These are phyloP conservation scores for Drosophila affinis DNA, from an alignment of 2,888 invertebrate species.

Conservation along the genomic window DNA sequence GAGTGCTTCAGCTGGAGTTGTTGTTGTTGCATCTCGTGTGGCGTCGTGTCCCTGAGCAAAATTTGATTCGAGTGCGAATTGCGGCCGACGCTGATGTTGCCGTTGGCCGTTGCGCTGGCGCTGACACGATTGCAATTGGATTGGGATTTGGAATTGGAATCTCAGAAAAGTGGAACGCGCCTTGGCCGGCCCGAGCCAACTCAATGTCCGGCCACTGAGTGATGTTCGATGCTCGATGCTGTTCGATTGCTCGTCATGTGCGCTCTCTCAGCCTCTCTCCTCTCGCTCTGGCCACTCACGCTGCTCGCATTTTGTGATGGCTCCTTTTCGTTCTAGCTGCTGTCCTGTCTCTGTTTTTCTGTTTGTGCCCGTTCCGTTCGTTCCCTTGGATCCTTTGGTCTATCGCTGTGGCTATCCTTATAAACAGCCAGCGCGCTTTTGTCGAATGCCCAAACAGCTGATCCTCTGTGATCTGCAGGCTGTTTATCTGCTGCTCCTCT, in stretches of 20 bases:
- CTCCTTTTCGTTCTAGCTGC: conserved; percentile 26
- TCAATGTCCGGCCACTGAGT: neutral
- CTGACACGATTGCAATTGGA: neutral
- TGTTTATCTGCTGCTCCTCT: neutral
- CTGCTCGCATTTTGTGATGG: neutral
- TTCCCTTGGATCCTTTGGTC: conserved; percentile 24
- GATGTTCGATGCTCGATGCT: neutral
- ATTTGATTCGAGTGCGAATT: neutral
- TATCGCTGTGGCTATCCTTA: neutral
- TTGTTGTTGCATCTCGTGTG: conserved; percentile 39
- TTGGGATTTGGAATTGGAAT: neutral
- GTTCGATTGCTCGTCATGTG: neutral
- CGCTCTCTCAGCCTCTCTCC: conserved; percentile 6
- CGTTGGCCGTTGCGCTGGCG: neutral
- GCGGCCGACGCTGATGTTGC: conserved; percentile 17
- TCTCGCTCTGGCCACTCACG: neutral
- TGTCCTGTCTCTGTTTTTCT: conserved; percentile 18
- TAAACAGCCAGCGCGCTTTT: neutral
- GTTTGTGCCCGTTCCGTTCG: neutral
- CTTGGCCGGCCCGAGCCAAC: conserved; percentile 7
- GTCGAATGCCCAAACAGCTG: conserved; percentile 13
- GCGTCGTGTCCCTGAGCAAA: neutral
- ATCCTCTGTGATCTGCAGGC: neutral
- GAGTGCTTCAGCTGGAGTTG: neutral
- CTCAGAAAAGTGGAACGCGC: neutral